These are phyloP conservation scores for Drosophila anomalata DNA, from an alignment of 2,888 invertebrate species.

Conservation along the genomic window DNA sequence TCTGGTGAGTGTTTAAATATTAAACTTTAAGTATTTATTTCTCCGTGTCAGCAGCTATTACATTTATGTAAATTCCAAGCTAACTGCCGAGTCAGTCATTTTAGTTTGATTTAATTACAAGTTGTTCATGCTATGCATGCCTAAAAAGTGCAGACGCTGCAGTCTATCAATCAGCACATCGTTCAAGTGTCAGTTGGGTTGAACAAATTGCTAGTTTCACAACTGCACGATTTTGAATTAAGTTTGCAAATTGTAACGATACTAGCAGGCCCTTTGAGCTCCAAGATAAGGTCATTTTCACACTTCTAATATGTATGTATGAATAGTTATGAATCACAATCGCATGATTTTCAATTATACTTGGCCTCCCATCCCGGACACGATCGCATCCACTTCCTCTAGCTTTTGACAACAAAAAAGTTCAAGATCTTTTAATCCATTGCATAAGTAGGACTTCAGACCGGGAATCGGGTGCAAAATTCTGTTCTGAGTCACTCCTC, in stretches of 20 bases:
- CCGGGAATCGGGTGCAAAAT: neutral
- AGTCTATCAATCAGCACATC: slow-evolving; percentile 43
- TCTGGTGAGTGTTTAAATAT: slow-evolving; percentile 88
- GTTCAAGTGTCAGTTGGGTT: slow-evolving; percentile 22
- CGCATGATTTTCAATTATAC: slow-evolving; percentile 8
- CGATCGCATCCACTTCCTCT: slow-evolving; percentile 25
- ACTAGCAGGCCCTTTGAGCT: neutral
- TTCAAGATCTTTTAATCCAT: slow-evolving; percentile 16
- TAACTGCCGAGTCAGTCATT: slow-evolving; percentile 9
- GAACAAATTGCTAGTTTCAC: slow-evolving; percentile 8
- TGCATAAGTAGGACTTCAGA: slow-evolving; percentile 33
- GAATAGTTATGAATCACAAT: slow-evolving; percentile 16
- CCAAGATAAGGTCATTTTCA: neutral
- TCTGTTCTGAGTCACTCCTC: slow-evolving; percentile 14
- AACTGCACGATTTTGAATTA: slow-evolving; percentile 11
- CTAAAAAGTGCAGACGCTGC: slow-evolving; percentile 26
- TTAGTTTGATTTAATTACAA: slow-evolving; percentile 33
- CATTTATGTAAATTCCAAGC: neutral
- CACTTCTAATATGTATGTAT: neutral
- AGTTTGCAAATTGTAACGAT: slow-evolving; percentile 5
- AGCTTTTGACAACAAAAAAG: neutral
- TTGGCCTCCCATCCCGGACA: slow-evolving; percentile 27
- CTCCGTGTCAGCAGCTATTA: neutral
- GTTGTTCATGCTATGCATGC: slow-evolving; percentile 17
- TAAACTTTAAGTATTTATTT: slow-evolving; percentile 15